Base-by-base conservation (phyloP, 2,888 invertebrate species). In the Diarsia dahlii region DNA sequence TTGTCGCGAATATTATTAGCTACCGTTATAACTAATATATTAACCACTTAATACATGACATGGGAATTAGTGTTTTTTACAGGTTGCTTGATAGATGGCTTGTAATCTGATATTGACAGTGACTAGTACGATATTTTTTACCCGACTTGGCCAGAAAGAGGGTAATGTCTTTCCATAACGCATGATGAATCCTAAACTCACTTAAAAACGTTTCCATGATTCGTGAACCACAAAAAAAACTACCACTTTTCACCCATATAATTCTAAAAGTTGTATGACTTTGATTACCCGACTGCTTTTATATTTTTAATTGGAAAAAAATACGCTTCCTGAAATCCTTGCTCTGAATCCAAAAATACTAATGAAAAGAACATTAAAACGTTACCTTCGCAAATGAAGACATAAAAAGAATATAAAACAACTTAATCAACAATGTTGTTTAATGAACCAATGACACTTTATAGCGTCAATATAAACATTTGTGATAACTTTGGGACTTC, bases 1-100 rank as follows among this genome's bases (percentile, higher is more conserved):
- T 28, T 66, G 56, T 79, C 48, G 8, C 39, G 13, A 60, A 71
- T 63, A 45, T 52, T 56, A 65, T 62, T 52, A 0, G 50, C 80
- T 66, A 75, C 84, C 82, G 84, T 84, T 80, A 72, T 34, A 71
- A 65, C 58, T 28, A 62, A 84, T 84, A 56, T 58, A 66, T 52
- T 20, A 46, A 58, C 64, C 39, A 64, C 50, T 62, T 72, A 68
- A 18, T 50, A 78, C 70, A 67, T 50, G 68, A 79, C 74, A 76
- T 34, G 28, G 9, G 58, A 10, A 74, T 72, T 45, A n/a, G 18
- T 70, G 6, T 28, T 74, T 64, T 75, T 71, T 74, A 3, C 0
- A 60, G 9, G 15, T 39, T n/a, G 3, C 0, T 4, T 60, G 74
- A 83, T 73, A 12, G 65, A 80, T 83, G 34, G 20, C 28, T 66